Evolutionary conservation across 1,140 invertebrate genomes (phyloP), one percentile per base, ranked within the genome.

Genomic region (Druon quercuslanigerum): DNA sequence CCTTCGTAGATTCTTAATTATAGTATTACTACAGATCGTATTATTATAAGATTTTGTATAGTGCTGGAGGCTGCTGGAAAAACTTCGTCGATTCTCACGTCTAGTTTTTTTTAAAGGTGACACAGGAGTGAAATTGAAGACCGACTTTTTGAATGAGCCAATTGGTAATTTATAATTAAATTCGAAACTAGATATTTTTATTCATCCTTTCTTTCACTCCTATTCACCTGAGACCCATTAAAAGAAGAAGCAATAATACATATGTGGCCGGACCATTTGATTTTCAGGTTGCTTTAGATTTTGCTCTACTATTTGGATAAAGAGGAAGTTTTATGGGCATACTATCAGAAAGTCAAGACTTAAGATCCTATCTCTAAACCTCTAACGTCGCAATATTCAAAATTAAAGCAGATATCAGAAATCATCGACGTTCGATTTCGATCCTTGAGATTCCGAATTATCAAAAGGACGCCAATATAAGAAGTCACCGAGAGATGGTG

Each of bases 41-140:
- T 87, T 46, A 46, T 81, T 84, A 84, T 83, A 82, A 80, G 81
- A 60, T 51, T 70, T 71, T 73, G 71, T 57, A 57, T 33, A 79
- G 79, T 84, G 82, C 84, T 87, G 88, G 87, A 87, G 87, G 87
- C 88, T 82, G 84, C 87, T 84, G 81, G 75, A 84, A 79, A 84
- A 79, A 77, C 74, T 79, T 85, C 72, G 70, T 76, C 76, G 73
- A 80, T 80, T 78, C 74, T 76, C 76, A 75, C 70, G 77, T 66
- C 60, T 46, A 5, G 6, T 40, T n/a, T 66, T 66, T 40, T 8
- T 40, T 46, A 6, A 46, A 46, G 9, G 7, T 46, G 7, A 46
- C 40, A 7, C 6, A 46, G 8, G 8, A 9, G 40, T 46, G 40
- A 11, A 46, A 46, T 11, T 46, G 40, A 46, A 46, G 40, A 9